Evolutionary conservation across 2,797 vertebrate genomes (phyloP).

Genomic region (Anguilla obscura): DNA sequence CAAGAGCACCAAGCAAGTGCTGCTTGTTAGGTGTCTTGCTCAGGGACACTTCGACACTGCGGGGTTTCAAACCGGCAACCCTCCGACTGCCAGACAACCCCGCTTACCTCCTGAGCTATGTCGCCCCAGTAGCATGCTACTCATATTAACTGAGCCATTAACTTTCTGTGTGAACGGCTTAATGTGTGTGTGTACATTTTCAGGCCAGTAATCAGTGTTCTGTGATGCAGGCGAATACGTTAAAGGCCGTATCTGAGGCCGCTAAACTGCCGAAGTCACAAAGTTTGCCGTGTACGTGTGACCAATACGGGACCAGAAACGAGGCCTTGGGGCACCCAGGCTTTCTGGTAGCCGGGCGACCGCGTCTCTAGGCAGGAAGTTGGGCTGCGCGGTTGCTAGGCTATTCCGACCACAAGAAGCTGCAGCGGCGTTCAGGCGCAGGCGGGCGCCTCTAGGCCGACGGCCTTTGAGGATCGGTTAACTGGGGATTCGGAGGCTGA

Average conservation of each 20-base stretch:
- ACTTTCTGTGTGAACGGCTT: neutral
- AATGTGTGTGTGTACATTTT: neutral
- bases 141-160: neutral
- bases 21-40: no score
- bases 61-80: no score
- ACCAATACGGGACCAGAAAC: neutral
- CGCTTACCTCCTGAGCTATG: no score
- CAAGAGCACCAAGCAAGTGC: no score
- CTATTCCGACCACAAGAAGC: neutral
- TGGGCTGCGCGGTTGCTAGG: neutral
- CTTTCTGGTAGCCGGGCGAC: neutral
- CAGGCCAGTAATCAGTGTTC: neutral
- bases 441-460: neutral
- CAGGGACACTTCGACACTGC: no score
- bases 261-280: neutral
- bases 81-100: no score
- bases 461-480: neutral
- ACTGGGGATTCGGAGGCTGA: neutral
- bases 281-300: neutral
- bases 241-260: neutral
- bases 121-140: neutral
- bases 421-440: neutral
- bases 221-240: neutral
- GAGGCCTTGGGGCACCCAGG: neutral
- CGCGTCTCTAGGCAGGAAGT: neutral